Evolutionary conservation across 2,113 vertebrate genomes (phyloP), one percentile per base, ranked within the genome.

Genomic region (Mastomys coucha): DNA sequence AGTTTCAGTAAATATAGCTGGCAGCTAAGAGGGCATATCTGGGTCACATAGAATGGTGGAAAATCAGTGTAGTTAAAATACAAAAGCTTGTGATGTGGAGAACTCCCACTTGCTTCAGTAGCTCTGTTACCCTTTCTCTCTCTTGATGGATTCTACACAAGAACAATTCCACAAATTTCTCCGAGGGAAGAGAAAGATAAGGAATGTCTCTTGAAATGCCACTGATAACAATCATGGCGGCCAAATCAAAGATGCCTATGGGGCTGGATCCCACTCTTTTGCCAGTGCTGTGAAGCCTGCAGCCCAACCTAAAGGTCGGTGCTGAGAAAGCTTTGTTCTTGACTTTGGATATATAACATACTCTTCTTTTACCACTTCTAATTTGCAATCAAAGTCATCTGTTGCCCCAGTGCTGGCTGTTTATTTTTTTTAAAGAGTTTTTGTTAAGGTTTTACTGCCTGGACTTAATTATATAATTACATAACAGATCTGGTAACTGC

Each of bases 401-500:
- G 9, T 89, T 94, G 58, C 36, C n/a, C 65, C 42, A 72, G 7
- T 93, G 82, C 28, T 96, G 92, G 31, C 56, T 94, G 90, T 93
- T 97, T 89, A 80, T 89, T 96, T 91, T 97, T 97, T 98, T 98
- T 93, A 19, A 96, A 92, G 42, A 69, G 98, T 98, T 94, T 98
- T 95, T 73, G 92, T 93, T 97, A 96, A 92, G 93, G 88, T 98
- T 98, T 98, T 98, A 97, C 88, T 97, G 93, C 97, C 85, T 96
- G 33, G 93, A 95, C 91, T 98, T 97, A 98, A 96, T 98, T 98
- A 97, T 94, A 89, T 98, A 98, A 98, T 86, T 92, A 95, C 42
- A 95, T 97, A 97, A 97, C 85, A 98, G 96, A 90, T 91, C 85
- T 95, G 89, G 96, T 94, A 94, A 98, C 89, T 97, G 97, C 97